Base-by-base conservation (phyloP, 2,113 vertebrate species). In the Hemiprocne comata region DNA sequence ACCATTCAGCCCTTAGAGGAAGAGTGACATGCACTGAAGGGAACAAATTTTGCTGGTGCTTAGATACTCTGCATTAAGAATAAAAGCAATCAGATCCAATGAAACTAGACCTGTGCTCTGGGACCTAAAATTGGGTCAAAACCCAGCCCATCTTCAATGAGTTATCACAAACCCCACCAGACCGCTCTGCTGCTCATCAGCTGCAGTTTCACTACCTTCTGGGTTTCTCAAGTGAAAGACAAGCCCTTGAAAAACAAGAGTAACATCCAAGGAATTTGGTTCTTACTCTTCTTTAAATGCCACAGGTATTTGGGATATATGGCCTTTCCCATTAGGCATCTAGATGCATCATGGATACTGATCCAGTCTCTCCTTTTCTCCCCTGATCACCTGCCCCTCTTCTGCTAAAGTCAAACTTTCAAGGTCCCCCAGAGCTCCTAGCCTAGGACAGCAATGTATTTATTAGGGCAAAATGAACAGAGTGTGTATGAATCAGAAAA, bases 391-490 rank as follows among this genome's bases (percentile, higher is more conserved):
- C 75, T 88, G 82, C 75, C 38, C 57, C 57, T 95, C 74, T 95
- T 88, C 64, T 72, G 61, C 53, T 87, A 71, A 75, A 13, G 6
- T 91, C 86, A 92, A 71, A 92, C 19, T 86, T 97, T 87, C 89
- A 76, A 80, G 70, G 74, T 94, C 69, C 85, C 86, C 61, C 70
- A 57, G 58, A 6, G 3, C 81, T 91, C 31, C 38, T 61, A 66
- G 62, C 58, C 78, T 50, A 95, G 86, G 50, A 96, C 88, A 97
- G 93, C 91, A 95, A 92, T 69, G 74, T 85, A 93, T 95, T 96
- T 96, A 95, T 94, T 90, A 95, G 66, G 62, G 60, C 61, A 95
- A 94, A 96, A 90, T 74, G 93, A 97, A 95, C 78, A 91, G 72
- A 84, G 89, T 29, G 80, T 87, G 69, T 88, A 90, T 89, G 87